Conservation (phyloP, 2,797 vertebrate genomes). For the Lutjanus campechanus region DNA sequence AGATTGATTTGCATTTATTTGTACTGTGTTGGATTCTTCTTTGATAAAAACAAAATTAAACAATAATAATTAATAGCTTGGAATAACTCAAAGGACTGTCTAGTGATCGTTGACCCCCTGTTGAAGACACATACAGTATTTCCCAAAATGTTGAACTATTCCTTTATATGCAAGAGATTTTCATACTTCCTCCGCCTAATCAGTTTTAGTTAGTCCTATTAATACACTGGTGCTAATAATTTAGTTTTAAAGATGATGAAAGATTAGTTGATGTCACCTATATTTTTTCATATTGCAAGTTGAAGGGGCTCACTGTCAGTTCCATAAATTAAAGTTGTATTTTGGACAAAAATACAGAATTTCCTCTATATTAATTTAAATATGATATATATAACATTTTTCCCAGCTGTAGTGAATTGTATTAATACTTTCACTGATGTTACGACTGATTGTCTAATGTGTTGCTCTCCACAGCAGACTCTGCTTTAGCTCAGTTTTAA, state of each 20-base stretch:
- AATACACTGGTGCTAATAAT: neutral
- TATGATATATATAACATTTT: neutral
- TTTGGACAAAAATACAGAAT: neutral
- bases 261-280: neutral
- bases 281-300: neutral
- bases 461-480: conserved; percentile 14
- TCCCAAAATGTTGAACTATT: neutral
- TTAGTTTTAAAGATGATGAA: neutral
- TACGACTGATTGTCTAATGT: neutral
- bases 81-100: no score
- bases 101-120: no score
- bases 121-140: no score
- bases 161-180: neutral
- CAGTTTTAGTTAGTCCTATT: neutral
- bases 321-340: neutral
- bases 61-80: no score
- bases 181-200: neutral
- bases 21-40: no score
- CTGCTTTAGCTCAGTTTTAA: conserved; percentile 39
- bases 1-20: no score
- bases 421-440: neutral
- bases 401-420: neutral
- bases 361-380: neutral
- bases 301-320: neutral
- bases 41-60: no score